These are phyloP conservation scores for Bugula neritina DNA, from an alignment of 2,888 invertebrate genomes.

Conservation along the genomic window DNA sequence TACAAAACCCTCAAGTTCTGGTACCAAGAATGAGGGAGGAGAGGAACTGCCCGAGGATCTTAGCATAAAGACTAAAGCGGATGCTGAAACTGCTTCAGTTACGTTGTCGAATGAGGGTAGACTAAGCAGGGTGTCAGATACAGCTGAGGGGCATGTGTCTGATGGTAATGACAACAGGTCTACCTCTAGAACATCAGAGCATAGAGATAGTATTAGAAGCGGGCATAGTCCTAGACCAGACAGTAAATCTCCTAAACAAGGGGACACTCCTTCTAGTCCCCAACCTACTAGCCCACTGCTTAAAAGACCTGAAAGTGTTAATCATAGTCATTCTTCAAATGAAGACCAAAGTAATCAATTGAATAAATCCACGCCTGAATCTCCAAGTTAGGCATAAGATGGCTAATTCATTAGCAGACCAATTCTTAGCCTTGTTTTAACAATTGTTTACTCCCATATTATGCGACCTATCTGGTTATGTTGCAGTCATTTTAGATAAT, in stretches of 20 bases:
- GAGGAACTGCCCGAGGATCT: slow-evolving; percentile 21
- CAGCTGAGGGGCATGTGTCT: neutral
- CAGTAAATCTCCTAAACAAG: too few relatives aligned
- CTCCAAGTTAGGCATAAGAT: slow-evolving; percentile 1
- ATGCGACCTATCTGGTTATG: neutral
- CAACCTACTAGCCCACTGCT: neutral
- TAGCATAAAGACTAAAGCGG: neutral
- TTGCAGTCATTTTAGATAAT: neutral
- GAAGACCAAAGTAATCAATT: neutral
- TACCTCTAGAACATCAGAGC: neutral
- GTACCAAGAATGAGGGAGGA: neutral
- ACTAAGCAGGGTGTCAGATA: neutral
- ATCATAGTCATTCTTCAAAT: neutral
- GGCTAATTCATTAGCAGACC: neutral
- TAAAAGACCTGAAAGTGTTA: neutral
- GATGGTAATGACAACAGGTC: neutral
- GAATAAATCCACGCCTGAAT: neutral
- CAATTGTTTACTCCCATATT: neutral
- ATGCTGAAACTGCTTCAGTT: neutral
- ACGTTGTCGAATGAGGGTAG: neutral
- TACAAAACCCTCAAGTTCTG: neutral
- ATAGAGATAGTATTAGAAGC: neutral
- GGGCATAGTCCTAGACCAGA: neutral
- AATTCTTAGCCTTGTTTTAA: neutral
- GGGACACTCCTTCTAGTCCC: neutral